Percentiles rank a stretch among this genome's conserved stretches.
phyloP scores from a whole-genome alignment of 2,797 vertebrate genomes.

The Anabacerthia variegaticeps region DNA sequence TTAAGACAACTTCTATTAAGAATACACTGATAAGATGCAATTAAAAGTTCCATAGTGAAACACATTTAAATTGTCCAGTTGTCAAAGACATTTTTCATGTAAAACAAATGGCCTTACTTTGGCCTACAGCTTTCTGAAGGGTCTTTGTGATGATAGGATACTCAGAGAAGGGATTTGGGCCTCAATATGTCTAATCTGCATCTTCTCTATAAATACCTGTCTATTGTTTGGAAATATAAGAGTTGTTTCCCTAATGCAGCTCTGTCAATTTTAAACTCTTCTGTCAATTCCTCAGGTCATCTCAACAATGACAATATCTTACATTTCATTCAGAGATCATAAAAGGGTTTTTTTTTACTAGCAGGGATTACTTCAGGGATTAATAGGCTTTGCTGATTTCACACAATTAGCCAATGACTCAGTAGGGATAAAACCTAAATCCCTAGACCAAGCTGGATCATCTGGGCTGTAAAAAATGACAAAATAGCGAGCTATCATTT shows the following conservation, averaged over 20 bases:
- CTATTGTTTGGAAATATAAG: background rate
- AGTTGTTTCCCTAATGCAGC: background rate
- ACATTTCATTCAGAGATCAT: background rate
- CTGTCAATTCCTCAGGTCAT: background rate
- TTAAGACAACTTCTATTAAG: background rate
- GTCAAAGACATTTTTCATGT: background rate
- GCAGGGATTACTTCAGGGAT: background rate
- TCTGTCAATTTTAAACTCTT: background rate
- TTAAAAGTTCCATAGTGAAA: background rate
- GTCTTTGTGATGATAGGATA: background rate
- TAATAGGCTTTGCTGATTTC: background rate
- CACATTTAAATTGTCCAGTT: background rate
- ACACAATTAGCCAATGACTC: background rate
- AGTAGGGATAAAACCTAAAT: background rate
- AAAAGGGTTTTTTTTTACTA: background rate
- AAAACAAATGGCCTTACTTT: background rate
- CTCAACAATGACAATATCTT: background rate
- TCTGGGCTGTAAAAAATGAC: background rate
- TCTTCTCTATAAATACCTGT: background rate
- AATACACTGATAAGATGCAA: background rate
- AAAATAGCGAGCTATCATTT: background rate
- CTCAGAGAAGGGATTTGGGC: background rate
- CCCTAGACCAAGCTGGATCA: background rate
- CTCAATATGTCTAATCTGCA: background rate
- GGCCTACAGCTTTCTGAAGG: background rate